Conservation (phyloP, 2,888 invertebrate genomes). For the Mimachlamys varia region DNA sequence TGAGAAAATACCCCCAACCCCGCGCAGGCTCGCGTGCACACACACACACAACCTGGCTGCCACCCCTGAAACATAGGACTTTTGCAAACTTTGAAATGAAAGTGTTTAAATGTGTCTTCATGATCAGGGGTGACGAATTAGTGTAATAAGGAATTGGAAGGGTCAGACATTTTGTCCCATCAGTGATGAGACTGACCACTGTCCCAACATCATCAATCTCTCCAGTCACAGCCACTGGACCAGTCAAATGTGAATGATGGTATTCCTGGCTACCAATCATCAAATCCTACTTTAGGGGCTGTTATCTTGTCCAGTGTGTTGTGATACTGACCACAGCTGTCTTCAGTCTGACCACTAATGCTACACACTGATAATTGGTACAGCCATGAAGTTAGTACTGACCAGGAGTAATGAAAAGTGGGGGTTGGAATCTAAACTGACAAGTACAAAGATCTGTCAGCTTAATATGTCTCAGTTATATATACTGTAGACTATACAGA, state of each 20-base stretch:
- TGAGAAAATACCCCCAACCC: too few species aligned
- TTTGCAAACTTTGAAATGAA: too few species aligned
- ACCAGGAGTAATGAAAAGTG: constrained; percentile 8
- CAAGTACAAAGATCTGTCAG: not conserved
- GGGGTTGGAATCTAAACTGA: not conserved
- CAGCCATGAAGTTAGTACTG: not conserved
- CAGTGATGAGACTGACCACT: not conserved
- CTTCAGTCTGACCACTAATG: not conserved
- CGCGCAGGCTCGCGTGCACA: too few species aligned
- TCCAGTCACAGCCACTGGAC: not conserved
- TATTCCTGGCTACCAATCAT: not conserved
- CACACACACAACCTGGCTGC: too few species aligned
- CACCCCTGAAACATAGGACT: too few species aligned
- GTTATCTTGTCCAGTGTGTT: not conserved
- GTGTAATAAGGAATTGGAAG: not conserved
- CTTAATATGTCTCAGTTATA: not conserved
- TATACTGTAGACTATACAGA: too few species aligned
- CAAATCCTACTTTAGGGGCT: not conserved
- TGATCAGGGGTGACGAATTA: too few species aligned
- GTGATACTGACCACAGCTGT: not conserved
- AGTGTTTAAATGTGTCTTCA: too few species aligned
- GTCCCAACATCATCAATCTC: constrained; percentile 16
- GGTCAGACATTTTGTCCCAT: not conserved
- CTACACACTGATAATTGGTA: constrained; percentile 21
- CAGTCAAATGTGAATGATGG: not conserved